Evolutionary conservation across 2,888 invertebrate genomes (phyloP).

Genomic region (Limnephilus rhombicus): DNA sequence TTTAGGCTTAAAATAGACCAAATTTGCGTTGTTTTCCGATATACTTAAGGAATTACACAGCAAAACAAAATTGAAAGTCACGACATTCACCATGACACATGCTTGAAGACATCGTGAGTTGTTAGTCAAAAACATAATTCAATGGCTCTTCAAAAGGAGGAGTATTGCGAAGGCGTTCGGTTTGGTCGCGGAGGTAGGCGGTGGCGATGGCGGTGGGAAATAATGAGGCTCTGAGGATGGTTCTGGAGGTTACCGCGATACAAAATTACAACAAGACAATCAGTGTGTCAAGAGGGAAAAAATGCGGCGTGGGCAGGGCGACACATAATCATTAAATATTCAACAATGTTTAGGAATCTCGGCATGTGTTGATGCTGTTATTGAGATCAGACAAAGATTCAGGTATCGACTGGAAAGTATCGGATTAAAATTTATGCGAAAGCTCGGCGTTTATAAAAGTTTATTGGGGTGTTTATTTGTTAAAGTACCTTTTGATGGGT

Average conservation of each 20-base stretch:
- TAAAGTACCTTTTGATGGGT: neutral
- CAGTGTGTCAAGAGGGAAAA: conserved; percentile 49
- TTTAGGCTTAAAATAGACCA: neutral
- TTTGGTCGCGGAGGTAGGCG: conserved; percentile 25
- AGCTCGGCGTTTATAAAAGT: neutral
- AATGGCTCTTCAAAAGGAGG: conserved; percentile 32
- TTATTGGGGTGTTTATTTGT: neutral
- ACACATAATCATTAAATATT: neutral
- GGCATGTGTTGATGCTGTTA: neutral
- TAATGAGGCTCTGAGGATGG: conserved; percentile 42
- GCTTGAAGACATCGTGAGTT: conserved; percentile 3
- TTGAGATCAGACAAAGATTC: neutral
- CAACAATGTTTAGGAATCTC: neutral
- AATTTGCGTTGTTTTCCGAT: neutral
- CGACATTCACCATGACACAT: conserved; percentile 32
- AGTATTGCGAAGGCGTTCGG: conserved; percentile 26
- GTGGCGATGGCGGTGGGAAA: neutral
- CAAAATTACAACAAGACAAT: conserved; percentile 42
- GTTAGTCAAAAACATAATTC: conserved; percentile 34
- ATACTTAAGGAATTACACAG: neutral
- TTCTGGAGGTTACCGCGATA: conserved; percentile 41
- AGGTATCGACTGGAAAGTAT: neutral
- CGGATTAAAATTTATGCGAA: neutral
- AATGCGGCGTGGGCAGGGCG: conserved; percentile 25
- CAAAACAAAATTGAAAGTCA: conserved; percentile 41